phyloP scores from a whole-genome alignment of 2,797 vertebrate genomes.

The Luscinia luscinia region DNA sequence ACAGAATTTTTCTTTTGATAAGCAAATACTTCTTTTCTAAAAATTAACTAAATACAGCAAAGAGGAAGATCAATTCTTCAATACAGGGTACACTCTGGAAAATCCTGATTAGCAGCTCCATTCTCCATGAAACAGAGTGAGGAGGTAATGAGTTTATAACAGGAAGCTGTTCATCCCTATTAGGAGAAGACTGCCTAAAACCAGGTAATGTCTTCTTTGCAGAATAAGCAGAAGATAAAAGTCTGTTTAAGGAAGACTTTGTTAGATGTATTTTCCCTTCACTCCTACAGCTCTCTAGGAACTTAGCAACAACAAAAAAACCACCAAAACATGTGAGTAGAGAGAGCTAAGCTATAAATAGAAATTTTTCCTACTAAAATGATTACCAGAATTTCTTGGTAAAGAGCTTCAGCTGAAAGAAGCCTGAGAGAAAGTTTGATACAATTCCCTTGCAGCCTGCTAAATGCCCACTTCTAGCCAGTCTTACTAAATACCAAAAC shows the following conservation, averaged over 20 bases:
- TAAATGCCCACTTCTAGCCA: neutral
- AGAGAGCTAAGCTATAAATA: slow-evolving; percentile 31
- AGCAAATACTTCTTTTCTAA: neutral
- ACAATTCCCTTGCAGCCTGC: neutral
- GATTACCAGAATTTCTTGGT: slow-evolving; percentile 39
- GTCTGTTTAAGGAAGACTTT: neutral
- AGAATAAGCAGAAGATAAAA: neutral
- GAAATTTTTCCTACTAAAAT: slow-evolving; percentile 18
- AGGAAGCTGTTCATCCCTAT: neutral
- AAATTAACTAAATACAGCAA: neutral
- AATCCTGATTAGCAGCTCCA: neutral
- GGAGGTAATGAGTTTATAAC: neutral
- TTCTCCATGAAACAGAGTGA: neutral
- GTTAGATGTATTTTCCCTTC: neutral
- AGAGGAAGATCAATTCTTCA: neutral
- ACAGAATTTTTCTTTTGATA: neutral
- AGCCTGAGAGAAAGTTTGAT: slow-evolving; percentile 11
- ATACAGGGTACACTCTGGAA: neutral
- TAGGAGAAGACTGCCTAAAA: neutral
- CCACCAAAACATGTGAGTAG: neutral
- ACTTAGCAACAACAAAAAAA: neutral
- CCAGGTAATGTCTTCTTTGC: neutral
- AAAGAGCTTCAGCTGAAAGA: slow-evolving; percentile 31
- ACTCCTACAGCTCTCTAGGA: slow-evolving; percentile 37
- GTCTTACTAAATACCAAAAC: neutral